A percentile compares a stretch with the other conserved stretches of the same genome.
Evolutionary conservation across 1,140 invertebrate species (phyloP).

Genomic region (Neodiprion fabricii): DNA sequence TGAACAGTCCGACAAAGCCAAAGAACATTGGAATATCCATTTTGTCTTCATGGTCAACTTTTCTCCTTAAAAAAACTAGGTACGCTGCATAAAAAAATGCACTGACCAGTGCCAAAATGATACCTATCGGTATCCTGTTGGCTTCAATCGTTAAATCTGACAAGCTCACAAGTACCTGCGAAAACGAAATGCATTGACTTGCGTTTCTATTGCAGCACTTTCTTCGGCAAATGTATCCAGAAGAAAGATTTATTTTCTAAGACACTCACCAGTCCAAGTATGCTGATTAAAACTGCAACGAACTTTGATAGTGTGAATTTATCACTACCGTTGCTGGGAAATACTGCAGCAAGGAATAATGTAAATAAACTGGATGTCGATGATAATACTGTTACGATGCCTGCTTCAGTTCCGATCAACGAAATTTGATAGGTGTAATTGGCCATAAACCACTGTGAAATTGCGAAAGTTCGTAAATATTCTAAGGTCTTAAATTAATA

Average conservation of each 20-base stretch:
- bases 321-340: slow-evolving; percentile 79
- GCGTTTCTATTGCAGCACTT: slow-evolving; percentile 6
- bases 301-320: slow-evolving; percentile 84
- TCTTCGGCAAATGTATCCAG: slow-evolving; percentile 2
- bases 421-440: slow-evolving; percentile 85
- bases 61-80: slow-evolving; percentile 80
- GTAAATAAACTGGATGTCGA: slow-evolving; percentile 87
- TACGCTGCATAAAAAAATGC: slow-evolving; percentile 86
- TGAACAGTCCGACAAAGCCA: slow-evolving; percentile 89
- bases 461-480: slow-evolving; percentile 9
- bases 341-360: slow-evolving; percentile 79
- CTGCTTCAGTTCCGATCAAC: slow-evolving; percentile 75
- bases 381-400: slow-evolving; percentile 81
- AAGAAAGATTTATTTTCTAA: slow-evolving; percentile 28
- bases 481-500: slow-evolving; percentile 4
- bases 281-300: slow-evolving; percentile 78
- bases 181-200: background rate
- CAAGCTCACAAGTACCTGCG: slow-evolving; percentile 72
- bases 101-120: slow-evolving; percentile 79
- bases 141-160: slow-evolving; percentile 69
- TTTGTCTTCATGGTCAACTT: slow-evolving; percentile 86
- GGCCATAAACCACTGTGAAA: slow-evolving; percentile 80
- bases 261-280: slow-evolving; percentile 75
- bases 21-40: slow-evolving; percentile 92
- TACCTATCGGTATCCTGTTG: slow-evolving; percentile 71